These are phyloP conservation scores for Melipona beecheii DNA, from an alignment of 2,888 invertebrate genomes.

Conservation along the genomic window DNA sequence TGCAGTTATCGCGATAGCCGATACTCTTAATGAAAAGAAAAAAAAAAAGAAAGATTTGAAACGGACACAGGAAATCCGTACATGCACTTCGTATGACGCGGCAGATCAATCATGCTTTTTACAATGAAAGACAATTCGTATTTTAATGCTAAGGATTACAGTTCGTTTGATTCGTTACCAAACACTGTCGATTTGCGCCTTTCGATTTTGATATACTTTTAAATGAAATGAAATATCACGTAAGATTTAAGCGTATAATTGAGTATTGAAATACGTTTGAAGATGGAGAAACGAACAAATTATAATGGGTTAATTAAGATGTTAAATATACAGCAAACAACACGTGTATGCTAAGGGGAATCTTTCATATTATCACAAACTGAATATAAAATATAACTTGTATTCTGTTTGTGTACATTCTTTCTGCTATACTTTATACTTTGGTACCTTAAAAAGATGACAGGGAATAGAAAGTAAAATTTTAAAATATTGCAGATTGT, in stretches of 20 bases:
- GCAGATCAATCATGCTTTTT: constrained; percentile 61
- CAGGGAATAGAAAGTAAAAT: not conserved
- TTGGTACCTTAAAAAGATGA: constrained; percentile 6
- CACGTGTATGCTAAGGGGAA: constrained; percentile 4
- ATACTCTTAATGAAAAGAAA: constrained; percentile 1
- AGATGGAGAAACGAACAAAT: constrained; percentile 15
- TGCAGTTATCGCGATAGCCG: constrained; percentile 57
- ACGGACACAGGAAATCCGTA: constrained; percentile 26
- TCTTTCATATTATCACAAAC: constrained; percentile 29
- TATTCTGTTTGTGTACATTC: constrained; percentile 21
- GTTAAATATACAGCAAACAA: constrained; percentile 22
- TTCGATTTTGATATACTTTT: constrained; percentile 66
- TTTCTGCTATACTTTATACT: constrained; percentile 19
- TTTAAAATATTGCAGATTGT: constrained; percentile 1
- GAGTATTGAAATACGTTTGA: constrained; percentile 36
- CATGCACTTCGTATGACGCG: constrained; percentile 49
- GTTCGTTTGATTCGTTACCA: constrained; percentile 54
- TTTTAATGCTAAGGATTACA: constrained; percentile 53
- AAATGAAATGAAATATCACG: constrained; percentile 42
- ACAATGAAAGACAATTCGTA: constrained; percentile 25
- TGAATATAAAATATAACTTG: constrained; percentile 21
- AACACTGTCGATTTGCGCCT: constrained; percentile 62
- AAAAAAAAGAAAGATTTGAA: not conserved
- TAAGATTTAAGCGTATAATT: constrained; percentile 44
- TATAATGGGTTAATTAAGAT: constrained; percentile 41